Percentiles rank a stretch among this genome's conserved stretches.
Conservation (phyloP, 2,888 invertebrate species). For the Vesta saturnalis region DNA sequence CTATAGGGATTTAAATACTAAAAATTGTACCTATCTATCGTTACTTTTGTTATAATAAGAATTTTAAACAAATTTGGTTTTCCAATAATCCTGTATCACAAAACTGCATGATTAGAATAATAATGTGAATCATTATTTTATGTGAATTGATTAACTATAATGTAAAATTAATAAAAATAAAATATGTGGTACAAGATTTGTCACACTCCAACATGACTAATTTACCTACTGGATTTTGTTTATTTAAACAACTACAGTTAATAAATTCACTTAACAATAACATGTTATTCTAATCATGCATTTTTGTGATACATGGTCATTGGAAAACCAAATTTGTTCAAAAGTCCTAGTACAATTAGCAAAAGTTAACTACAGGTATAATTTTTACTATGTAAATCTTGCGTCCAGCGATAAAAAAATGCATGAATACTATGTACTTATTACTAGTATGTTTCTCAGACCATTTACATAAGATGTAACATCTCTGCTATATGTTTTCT, state of each 20-base stretch:
- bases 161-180: not conserved
- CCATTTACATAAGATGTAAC: not conserved
- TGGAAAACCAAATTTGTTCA: constrained; percentile 4
- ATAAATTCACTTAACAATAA: constrained; percentile 1
- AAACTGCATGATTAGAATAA: too few relatives aligned
- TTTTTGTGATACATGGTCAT: not conserved
- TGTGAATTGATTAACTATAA: not conserved
- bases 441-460: not conserved
- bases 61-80: not conserved
- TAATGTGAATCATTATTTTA: not conserved
- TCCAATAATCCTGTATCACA: too few relatives aligned
- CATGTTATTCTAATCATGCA: constrained; percentile 1
- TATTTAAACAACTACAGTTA: not conserved
- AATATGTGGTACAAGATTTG: too few relatives aligned
- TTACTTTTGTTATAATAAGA: constrained; percentile 5
- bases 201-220: not conserved
- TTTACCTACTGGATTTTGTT: not conserved
- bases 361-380: not conserved
- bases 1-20: too few relatives aligned
- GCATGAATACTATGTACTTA: not conserved
- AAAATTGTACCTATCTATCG: not conserved
- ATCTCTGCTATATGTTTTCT: constrained; percentile 5
- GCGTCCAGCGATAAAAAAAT: not conserved
- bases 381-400: constrained; percentile 1
- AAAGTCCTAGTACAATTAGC: not conserved